phyloP scores from a whole-genome alignment of 37 sponge, comb jelly and placozoan genomes.

The Chondrilla cf. caribensis region DNA sequence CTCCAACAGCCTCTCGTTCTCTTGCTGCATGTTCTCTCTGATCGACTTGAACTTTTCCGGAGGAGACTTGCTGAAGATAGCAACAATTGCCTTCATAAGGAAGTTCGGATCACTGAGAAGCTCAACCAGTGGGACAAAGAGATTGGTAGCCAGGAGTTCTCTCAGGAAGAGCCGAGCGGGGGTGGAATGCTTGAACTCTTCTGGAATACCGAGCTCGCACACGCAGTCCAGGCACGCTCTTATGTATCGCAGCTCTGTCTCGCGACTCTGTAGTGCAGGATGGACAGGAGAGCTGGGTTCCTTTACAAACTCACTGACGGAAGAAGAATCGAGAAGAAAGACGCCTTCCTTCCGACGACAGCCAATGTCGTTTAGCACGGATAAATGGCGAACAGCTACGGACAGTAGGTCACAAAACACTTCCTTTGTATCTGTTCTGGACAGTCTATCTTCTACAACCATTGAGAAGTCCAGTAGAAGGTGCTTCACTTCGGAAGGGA shows the following conservation, averaged over 20 bases:
- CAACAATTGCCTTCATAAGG: conserved; percentile 42
- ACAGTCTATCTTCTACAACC: conserved; percentile 41
- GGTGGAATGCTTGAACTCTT: conserved; percentile 41
- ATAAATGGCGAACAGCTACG: conserved; percentile 46
- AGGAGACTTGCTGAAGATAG: conserved; percentile 47
- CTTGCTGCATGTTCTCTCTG: conserved; percentile 32
- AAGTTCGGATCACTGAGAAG: conserved; percentile 65
- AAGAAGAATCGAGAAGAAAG: conserved; percentile 16
- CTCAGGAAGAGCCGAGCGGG: conserved; percentile 52
- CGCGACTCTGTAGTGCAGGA: conserved; percentile 31
- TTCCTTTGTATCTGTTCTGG: conserved; percentile 34
- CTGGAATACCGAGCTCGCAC: conserved; percentile 46
- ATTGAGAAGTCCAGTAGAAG: conserved; percentile 54
- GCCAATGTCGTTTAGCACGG: conserved; percentile 55
- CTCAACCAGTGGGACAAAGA: conserved; percentile 43
- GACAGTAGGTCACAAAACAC: conserved; percentile 34
- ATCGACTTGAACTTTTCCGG: conserved; percentile 35
- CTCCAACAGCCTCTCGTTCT: conserved; percentile 43
- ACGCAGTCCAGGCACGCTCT: conserved; percentile 44
- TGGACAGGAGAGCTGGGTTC: conserved; percentile 32
- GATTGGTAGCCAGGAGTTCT: conserved; percentile 46
- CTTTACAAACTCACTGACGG: conserved; percentile 48
- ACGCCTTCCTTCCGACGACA: background rate
- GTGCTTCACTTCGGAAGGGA: conserved; percentile 47
- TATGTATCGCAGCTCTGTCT: conserved; percentile 37